Base-by-base conservation (phyloP, 2,888 invertebrate species). In the Magallana nippona region DNA sequence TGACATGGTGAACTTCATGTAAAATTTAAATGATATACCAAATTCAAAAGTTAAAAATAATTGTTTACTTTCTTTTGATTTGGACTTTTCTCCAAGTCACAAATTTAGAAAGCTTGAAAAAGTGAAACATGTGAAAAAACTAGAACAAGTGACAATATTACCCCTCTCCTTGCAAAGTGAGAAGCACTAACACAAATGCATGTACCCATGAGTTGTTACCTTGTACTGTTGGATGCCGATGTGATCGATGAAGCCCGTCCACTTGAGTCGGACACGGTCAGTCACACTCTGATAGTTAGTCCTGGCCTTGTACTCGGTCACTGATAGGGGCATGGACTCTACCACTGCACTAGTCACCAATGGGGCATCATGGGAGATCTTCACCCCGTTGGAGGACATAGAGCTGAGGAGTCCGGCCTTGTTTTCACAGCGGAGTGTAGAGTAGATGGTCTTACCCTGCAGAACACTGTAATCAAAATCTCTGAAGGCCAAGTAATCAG, bases 191-290 rank as follows among this genome's bases (percentile, higher is more conserved):
- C 8, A 44, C 44, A 44, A 8, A 44, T 8, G 44, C 44, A 44
- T 44, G 44, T 44, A 5, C 8, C 44, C 44, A 22, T 63, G 19
- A 32, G 15, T 8, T 44, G 60, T 22, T 85, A 86, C 88, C 84
- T 84, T n/a, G 19, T 79, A 87, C 22, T 84, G 86, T 15, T 85
- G 82, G 44, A 87, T 83, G 2, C 87, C 85, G 19, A 87, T 85
- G 19, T 84, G 79, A 27, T 84, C 81, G 17, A 13, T 78, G 80
- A 88, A 87, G 1, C 88, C 88, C 0, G 87, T 77, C 88, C 88
- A 88, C 3, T 82, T 80, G 11, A 87, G 84, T 27, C 84, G 83
- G 63, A 88, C 55, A 19, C 80, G 60, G 2, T 80, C 78, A 1
- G 63, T 62, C 57, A 85, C 82, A 13, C 84, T 85, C 82, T 88